Base-by-base conservation (phyloP, 2,888 invertebrate genomes). In the Lasioglossum vierecki region DNA sequence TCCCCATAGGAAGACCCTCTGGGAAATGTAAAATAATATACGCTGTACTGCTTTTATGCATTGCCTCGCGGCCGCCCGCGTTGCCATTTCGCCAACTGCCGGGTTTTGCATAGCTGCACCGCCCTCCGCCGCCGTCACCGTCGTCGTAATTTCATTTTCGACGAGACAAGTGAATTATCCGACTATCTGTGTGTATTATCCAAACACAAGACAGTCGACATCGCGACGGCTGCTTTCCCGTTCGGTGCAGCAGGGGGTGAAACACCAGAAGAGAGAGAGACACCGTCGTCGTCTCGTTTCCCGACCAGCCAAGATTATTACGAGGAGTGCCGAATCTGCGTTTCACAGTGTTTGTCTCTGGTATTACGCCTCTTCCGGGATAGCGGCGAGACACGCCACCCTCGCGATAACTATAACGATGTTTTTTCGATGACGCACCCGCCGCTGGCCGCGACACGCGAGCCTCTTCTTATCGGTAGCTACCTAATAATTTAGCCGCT, bases 21-120 rank as follows among this genome's bases (percentile, higher is more conserved):
- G 92, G 93, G 91, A 91, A 90, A 91, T 92, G 92, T 91, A 92
- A 92, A 93, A 93, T 93, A 93, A 93, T 93, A 93, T 92, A 89
- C 89, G 86, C 77, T 86, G 79, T 87, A 83, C 87, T 86, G 84
- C 86, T 85, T 89, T 90, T 88, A 82, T 90, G 83, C 89, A 88
- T 86, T 83, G 88, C 88, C 83, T 86, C 80, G 80, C 82, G 80
- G 85, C 82, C 74, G 75, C 57, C 83, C 80, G 83, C 86, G 78
- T 81, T 85, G 82, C 83, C 82, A 76, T 90, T 89, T 86, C 80
- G 80, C 85, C 85, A 82, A 89, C 90, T 80, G 79, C 80, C 71
- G 82, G 80, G 72, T 88, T 88, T 88, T 84, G 83, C 89, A 75
- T 90, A 82, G 82, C 85, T 83, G 81, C 78, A 78, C 83, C 88